phyloP scores from a whole-genome alignment of 2,113 vertebrate species.

The Oryzias curvinotus region DNA sequence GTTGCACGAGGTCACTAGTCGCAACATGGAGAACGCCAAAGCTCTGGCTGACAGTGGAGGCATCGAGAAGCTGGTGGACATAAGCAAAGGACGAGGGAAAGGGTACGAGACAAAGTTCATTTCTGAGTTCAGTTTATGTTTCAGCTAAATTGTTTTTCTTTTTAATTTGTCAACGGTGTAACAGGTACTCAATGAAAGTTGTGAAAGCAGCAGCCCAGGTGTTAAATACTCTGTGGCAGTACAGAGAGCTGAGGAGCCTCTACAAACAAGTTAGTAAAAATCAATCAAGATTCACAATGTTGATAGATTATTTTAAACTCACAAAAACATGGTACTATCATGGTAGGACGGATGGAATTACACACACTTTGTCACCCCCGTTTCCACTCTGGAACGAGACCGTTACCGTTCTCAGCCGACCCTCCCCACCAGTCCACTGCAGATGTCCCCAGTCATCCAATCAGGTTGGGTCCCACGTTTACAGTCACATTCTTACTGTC shows the following conservation, averaged over 20 bases:
- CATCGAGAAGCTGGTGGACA: constrained; percentile 95
- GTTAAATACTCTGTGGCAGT: constrained; percentile 96
- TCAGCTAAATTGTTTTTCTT: neutral
- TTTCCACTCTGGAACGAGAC: constrained; percentile 93
- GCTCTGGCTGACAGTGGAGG: constrained; percentile 93
- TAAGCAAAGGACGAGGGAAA: constrained; percentile 93
- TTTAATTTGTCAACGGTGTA: neutral
- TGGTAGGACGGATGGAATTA: constrained; percentile 97
- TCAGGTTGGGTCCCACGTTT: constrained; percentile 79
- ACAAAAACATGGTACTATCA: neutral
- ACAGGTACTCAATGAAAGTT: constrained; percentile 93
- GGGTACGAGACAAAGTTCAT: constrained; percentile 68
- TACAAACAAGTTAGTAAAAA: constrained; percentile 89
- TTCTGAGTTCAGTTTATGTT: neutral
- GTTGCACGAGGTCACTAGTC: constrained; percentile 94
- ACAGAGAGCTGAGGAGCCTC: constrained; percentile 94
- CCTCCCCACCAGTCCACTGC: constrained; percentile 90
- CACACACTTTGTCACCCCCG: constrained; percentile 95
- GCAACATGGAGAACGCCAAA: constrained; percentile 98
- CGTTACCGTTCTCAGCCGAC: constrained; percentile 96
- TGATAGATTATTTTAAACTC: neutral
- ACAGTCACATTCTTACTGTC: neutral
- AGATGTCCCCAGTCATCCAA: constrained; percentile 94
- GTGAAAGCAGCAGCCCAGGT: constrained; percentile 97
- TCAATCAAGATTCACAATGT: neutral